phyloP scores from a whole-genome alignment of 2,113 vertebrate genomes.

The Platichthys stellatus region DNA sequence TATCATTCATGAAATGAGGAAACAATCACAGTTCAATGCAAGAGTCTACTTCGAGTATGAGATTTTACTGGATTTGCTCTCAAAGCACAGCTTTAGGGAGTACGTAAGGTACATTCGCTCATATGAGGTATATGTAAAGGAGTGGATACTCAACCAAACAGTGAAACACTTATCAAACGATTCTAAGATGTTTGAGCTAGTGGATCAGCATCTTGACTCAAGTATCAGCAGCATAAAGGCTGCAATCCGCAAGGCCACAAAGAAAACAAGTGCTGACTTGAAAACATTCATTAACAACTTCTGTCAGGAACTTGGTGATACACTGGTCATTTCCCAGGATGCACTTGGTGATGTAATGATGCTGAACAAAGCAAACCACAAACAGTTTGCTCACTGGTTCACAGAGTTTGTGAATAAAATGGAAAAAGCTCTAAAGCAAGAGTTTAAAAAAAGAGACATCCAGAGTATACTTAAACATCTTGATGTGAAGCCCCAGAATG shows the following conservation, averaged over 20 bases:
- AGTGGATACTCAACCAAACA: conserved; percentile 47
- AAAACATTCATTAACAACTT: conserved; percentile 30
- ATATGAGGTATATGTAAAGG: conserved; percentile 52
- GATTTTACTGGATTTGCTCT: conserved; percentile 59
- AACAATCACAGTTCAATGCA: conserved; percentile 41
- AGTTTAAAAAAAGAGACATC: conserved; percentile 6
- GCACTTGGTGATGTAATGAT: conserved; percentile 61
- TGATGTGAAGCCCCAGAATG: conserved; percentile 63
- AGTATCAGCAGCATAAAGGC: conserved; percentile 36
- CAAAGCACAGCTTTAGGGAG: not conserved
- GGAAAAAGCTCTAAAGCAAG: not conserved
- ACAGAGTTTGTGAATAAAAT: conserved; percentile 42
- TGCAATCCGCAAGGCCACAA: conserved; percentile 44
- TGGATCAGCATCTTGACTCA: conserved; percentile 27
- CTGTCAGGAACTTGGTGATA: conserved; percentile 54
- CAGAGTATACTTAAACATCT: conserved; percentile 11
- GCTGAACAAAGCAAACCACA: conserved; percentile 40
- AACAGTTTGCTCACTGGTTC: conserved; percentile 66
- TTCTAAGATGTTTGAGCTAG: conserved; percentile 6
- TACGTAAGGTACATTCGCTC: not conserved
- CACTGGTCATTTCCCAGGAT: conserved; percentile 65
- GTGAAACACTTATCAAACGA: conserved; percentile 22
- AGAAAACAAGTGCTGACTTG: conserved; percentile 1
- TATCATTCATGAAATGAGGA: conserved; percentile 66
- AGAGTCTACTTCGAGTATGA: conserved; percentile 53